These are phyloP conservation scores for Hypsibius dujardini DNA, from an alignment of 1,140 invertebrate species.

Conservation along the genomic window DNA sequence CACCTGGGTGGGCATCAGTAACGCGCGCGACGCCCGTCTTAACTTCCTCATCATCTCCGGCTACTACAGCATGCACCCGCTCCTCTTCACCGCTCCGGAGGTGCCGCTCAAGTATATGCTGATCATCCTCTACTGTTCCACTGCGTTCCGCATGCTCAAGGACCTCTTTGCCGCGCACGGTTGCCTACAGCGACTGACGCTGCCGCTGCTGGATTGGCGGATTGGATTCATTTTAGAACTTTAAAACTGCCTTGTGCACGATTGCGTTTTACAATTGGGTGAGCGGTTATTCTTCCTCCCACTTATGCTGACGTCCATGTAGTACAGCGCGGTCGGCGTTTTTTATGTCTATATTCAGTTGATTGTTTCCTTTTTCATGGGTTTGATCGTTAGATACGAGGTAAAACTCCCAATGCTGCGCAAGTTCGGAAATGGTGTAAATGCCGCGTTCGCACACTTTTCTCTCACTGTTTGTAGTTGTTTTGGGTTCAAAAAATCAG, in stretches of 20 bases:
- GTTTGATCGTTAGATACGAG: no score
- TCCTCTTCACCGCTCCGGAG: conserved; percentile 50
- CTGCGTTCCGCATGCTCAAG: conserved; percentile 14
- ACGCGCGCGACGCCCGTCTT: conserved; percentile 47
- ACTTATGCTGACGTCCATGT: conserved; percentile 65
- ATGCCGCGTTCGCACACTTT: no score
- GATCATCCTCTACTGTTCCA: conserved; percentile 18
- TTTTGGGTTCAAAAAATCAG: no score
- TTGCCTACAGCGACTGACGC: background rate
- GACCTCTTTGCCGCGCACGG: background rate
- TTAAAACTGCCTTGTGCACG: conserved; percentile 53
- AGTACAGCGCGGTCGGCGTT: conserved; percentile 58
- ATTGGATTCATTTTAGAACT: conserved; percentile 51
- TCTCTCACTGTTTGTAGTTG: no score
- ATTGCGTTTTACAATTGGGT: conserved; percentile 39
- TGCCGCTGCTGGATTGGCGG: conserved; percentile 37
- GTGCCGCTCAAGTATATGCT: conserved; percentile 24
- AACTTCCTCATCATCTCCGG: conserved; percentile 55
- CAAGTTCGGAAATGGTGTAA: no score
- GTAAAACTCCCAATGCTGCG: no score
- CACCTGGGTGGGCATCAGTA: conserved; percentile 50
- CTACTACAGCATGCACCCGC: conserved; percentile 69
- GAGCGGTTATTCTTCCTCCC: conserved; percentile 62
- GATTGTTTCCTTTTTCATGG: background rate
- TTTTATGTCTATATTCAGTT: conserved; percentile 38